Evolutionary conservation across 2,113 vertebrate genomes (phyloP).

Genomic region (Cyanoderma ruficeps): DNA sequence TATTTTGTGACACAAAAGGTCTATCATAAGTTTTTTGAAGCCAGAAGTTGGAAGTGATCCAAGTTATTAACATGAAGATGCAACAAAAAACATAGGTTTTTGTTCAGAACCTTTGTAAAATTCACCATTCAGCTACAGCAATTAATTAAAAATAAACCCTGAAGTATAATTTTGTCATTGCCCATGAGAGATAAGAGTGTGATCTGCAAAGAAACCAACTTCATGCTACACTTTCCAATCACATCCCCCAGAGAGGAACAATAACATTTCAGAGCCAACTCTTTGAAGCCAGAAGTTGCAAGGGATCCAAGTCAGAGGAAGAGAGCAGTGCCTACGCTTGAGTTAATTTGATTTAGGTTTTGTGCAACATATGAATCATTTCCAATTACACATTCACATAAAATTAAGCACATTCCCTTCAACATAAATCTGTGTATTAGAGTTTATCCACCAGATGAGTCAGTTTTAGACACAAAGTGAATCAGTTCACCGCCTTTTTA

Average conservation of each 20-base stretch:
- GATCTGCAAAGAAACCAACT: background rate
- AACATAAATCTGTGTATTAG: background rate
- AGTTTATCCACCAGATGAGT: background rate
- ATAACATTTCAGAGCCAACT: background rate
- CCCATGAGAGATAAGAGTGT: background rate
- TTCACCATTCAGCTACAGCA: background rate
- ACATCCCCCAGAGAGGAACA: background rate
- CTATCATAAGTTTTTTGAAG: background rate
- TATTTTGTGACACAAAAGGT: background rate
- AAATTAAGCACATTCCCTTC: background rate
- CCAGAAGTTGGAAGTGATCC: background rate
- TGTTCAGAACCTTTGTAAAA: background rate
- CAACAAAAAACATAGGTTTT: background rate
- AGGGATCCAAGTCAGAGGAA: background rate
- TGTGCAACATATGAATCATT: background rate
- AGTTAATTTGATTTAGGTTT: background rate
- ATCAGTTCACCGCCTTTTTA: background rate
- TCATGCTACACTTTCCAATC: background rate
- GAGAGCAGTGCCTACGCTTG: background rate
- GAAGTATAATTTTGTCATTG: background rate
- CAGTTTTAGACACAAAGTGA: background rate
- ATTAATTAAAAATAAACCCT: slow-evolving; percentile 22
- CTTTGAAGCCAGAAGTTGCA: background rate
- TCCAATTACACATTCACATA: background rate
- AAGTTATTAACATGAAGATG: background rate